Evolutionary conservation across 2,797 vertebrate genomes (phyloP), one percentile per base, ranked within the genome.

Genomic region (Pelochelys cantorii): DNA sequence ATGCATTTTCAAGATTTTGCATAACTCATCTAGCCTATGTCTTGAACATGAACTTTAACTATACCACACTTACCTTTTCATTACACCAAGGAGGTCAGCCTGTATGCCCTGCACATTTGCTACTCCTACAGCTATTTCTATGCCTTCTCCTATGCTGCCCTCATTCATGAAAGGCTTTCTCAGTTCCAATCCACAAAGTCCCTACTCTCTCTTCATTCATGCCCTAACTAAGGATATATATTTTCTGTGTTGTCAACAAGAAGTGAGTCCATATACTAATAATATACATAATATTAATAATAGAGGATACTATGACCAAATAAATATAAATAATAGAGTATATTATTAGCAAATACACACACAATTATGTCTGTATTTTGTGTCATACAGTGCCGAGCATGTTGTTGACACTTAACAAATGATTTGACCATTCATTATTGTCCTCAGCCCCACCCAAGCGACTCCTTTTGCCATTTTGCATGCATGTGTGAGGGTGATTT

Each of bases 371-470:
- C 54, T 2, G 18, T 77, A 65, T 17, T 65, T 65, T 65, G 29
- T 65, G n/a, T 65, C 62, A 65, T 65, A 65, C 31, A 88, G 83
- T 68, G 42, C 57, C 42, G 88, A 25, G 80, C 4, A 25, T 0
- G 83, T 62, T 62, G 13, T 62, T 62, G 29, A 62, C 13, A 15
- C 29, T 31, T 62, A 31, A 60, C 27, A 29, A 29, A 5, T 85
- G 65, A 82, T 59, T 27, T 29, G 27, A 65, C 87, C 86, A 60
- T 53, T 84, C 79, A 62, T 53, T 83, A 68, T 53, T 57, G 25
- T 42, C 22, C 78, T 8, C 5, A 93, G 60, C 91, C 93, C 52
- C 27, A 86, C 0, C 0, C 0, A 0, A 77, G 77, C 18, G 85
- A 29, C 22, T 82, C 42, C 74, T 81, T 59, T 27, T 42, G 80